These are phyloP conservation scores for Rostratula benghalensis DNA, from an alignment of 2,113 vertebrate species.

Conservation along the genomic window DNA sequence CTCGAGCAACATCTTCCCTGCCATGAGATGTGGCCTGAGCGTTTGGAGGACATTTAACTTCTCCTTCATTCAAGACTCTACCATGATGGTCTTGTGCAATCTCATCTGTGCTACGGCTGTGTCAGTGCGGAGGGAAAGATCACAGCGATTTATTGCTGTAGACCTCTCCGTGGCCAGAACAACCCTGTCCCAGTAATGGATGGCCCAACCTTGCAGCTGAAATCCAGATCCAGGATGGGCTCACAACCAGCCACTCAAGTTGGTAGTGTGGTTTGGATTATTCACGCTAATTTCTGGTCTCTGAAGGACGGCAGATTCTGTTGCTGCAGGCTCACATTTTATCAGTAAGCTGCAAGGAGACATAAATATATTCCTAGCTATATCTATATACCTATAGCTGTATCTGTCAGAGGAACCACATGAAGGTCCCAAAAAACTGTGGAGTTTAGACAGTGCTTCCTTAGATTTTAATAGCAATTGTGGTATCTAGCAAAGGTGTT, in stretches of 20 bases:
- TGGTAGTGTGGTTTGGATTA: not conserved
- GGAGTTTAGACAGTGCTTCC: not conserved
- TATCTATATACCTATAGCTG: not conserved
- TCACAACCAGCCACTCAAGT: not conserved
- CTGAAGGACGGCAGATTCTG: not conserved
- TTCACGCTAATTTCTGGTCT: not conserved
- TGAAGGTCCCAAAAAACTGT: not conserved
- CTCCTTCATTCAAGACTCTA: not conserved
- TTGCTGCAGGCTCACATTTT: not conserved
- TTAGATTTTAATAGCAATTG: not conserved
- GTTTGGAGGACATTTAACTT: not conserved
- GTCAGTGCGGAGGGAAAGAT: not conserved
- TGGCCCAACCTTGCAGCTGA: not conserved
- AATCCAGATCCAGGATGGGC: not conserved
- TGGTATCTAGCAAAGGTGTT: not conserved
- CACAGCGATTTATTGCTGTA: fast-evolving
- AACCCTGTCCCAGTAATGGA: not conserved
- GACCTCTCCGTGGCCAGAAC: not conserved
- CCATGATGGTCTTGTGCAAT: too few species aligned
- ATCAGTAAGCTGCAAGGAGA: not conserved
- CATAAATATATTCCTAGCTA: not conserved
- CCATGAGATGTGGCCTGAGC: not conserved
- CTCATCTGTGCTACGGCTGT: not conserved
- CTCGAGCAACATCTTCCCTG: not conserved
- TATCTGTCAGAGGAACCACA: not conserved